A percentile compares a stretch with the other conserved stretches of the same genome.
These are phyloP conservation scores for Eurytoma californica DNA, from an alignment of 2,888 invertebrate species.

Conservation along the genomic window DNA sequence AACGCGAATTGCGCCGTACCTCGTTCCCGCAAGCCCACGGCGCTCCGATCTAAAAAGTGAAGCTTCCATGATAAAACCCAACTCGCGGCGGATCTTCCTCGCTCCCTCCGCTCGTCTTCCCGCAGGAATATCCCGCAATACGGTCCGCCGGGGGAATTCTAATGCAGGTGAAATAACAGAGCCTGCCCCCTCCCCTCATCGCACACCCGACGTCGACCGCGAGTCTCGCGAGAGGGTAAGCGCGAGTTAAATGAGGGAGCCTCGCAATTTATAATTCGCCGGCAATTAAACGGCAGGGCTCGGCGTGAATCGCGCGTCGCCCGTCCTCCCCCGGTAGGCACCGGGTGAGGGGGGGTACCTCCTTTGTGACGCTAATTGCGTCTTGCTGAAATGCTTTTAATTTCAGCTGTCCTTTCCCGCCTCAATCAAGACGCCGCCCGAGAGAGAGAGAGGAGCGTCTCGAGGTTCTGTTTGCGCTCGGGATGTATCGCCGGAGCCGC, in stretches of 20 bases:
- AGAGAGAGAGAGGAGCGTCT: slow-evolving; percentile 14
- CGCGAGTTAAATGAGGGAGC: slow-evolving; percentile 40
- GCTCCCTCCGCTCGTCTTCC: neutral
- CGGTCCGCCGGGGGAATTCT: slow-evolving; percentile 59
- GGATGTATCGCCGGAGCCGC: no score
- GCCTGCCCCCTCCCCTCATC: neutral
- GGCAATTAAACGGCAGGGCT: slow-evolving; percentile 61
- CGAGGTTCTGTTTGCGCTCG: slow-evolving; percentile 33
- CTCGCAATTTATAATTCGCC: slow-evolving; percentile 61
- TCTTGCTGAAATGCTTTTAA: slow-evolving; percentile 56
- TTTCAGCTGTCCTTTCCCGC: slow-evolving; percentile 54
- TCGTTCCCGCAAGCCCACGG: neutral
- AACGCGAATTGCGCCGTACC: no score
- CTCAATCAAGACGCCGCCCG: slow-evolving; percentile 45
- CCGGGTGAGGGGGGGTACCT: neutral
- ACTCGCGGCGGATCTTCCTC: neutral
- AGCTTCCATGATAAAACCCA: slow-evolving; percentile 8
- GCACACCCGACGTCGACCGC: neutral
- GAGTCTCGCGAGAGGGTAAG: slow-evolving; percentile 12
- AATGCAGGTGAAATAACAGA: slow-evolving; percentile 61
- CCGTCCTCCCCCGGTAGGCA: neutral
- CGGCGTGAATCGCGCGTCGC: slow-evolving; percentile 45
- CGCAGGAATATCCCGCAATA: slow-evolving; percentile 23
- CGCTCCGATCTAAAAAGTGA: slow-evolving; percentile 1
- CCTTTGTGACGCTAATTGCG: slow-evolving; percentile 57